phyloP scores from a whole-genome alignment of 2,888 invertebrate genomes.

The Drosophila gaucha region DNA sequence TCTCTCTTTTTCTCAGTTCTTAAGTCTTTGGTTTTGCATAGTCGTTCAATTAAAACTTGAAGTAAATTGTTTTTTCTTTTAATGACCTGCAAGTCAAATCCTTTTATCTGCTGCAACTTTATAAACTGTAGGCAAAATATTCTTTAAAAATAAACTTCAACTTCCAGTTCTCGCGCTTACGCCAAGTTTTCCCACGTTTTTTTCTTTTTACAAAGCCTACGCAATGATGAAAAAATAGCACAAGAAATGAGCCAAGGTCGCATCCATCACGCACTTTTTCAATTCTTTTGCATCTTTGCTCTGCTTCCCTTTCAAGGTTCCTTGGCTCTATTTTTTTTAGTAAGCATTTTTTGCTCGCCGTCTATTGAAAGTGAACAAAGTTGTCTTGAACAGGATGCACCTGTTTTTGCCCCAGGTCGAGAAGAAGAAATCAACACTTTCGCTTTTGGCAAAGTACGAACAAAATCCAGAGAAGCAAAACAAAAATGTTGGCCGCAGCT shows the following conservation, averaged over 20 bases:
- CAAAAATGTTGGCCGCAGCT: background rate
- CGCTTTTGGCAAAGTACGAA: conserved; percentile 49
- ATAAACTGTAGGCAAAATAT: background rate
- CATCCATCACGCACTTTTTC: conserved; percentile 30
- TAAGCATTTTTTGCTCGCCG: conserved; percentile 6
- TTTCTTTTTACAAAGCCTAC: conserved; percentile 15
- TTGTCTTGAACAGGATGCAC: conserved; percentile 65
- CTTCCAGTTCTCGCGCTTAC: background rate
- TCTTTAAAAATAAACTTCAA: conserved; percentile 9
- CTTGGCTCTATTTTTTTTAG: background rate
- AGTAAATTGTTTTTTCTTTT: background rate
- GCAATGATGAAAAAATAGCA: conserved; percentile 8
- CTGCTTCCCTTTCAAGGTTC: conserved; percentile 31
- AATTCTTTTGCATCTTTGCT: conserved; percentile 11
- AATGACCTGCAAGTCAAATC: background rate
- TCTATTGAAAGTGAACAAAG: conserved; percentile 18
- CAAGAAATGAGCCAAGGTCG: conserved; percentile 34
- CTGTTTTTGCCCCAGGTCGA: conserved; percentile 55
- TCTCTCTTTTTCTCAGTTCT: background rate
- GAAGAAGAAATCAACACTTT: conserved; percentile 79
- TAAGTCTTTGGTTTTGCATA: background rate
- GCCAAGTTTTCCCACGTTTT: conserved; percentile 37
- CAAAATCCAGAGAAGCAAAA: conserved; percentile 19
- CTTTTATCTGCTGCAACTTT: conserved; percentile 1
- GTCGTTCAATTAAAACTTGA: background rate